Base-by-base conservation (phyloP, 2,888 invertebrate genomes). In the Sericinus montela region DNA sequence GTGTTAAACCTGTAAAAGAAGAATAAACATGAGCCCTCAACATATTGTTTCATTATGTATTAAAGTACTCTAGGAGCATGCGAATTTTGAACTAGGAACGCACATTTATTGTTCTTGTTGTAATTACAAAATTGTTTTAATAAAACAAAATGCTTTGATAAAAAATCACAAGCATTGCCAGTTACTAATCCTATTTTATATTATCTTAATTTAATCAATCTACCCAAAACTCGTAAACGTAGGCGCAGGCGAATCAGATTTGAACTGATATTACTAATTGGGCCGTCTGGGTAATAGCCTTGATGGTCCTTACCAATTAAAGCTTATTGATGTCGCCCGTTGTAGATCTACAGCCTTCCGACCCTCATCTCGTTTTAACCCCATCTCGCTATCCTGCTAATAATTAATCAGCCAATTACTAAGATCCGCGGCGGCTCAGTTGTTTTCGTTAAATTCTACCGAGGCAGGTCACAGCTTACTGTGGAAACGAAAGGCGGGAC, bases 401-500 rank as follows among this genome's bases (percentile, higher is more conserved):
- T 86, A 84, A 86, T 87, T 86, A 81, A 86, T 85, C 83, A 86
- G 80, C 75, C 81, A 83, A 86, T 87, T 86, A 82, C 72, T 64
- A 69, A 75, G 69, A 76, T 75, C 67, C 65, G 57, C 63, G 59
- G 57, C 63, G 60, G 56, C 62, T 59, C 54, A 63, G 66, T 75
- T 76, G 73, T 76, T 77, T 80, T 76, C 67, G 59, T 65, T 61
- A 63, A 70, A 37, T 30, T 42, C 11, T 36, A 36, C 29, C 14
- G 29, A 15, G 14, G 13, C 8, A 30, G 16, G 36, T 35, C 35
- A 35, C 3, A 41, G 28, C 35, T 36, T 19, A 35, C 28, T 14
- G n/a, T 48, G 6, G 32, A 32, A 28, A 19, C 7, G 32, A 5
- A 10, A 10, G 5, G 16, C 16, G 15, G 25, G 14, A 35, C 10